Percentiles rank a stretch among this genome's conserved stretches.
Conservation (phyloP, 1,140 invertebrate genomes). For the Branchinecta lindahli region DNA sequence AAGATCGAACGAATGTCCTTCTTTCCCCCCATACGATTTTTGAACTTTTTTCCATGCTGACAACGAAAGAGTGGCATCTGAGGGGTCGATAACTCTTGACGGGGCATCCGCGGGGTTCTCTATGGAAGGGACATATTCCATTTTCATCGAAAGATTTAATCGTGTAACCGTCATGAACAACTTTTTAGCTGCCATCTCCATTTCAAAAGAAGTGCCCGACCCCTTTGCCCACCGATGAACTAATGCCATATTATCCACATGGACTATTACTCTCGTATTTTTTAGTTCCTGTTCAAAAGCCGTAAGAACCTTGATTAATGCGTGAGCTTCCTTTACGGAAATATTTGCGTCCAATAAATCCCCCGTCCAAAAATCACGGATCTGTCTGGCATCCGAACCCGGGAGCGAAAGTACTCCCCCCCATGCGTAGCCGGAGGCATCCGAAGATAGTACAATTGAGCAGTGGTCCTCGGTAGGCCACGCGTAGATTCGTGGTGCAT, state of each 20-base stretch:
- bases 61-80: neutral
- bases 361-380: neutral
- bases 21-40: neutral
- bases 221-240: neutral
- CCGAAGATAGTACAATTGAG: neutral
- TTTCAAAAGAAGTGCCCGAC: neutral
- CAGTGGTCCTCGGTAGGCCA: neutral
- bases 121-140: neutral
- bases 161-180: neutral
- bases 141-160: neutral
- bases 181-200: neutral
- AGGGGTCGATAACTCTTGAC: neutral
- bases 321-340: neutral
- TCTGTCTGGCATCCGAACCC: neutral
- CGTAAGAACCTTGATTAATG: neutral
- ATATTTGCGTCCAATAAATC: neutral
- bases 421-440: neutral
- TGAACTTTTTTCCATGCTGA: neutral
- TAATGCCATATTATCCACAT: neutral
- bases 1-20: neutral
- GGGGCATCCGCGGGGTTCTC: neutral
- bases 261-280: neutral
- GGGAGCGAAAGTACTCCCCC: conserved; percentile 7
- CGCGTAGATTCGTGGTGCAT: neutral
- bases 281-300: neutral